Percentiles rank a stretch among this genome's conserved stretches.
phyloP scores from a whole-genome alignment of 1,140 invertebrate species.

The Coboldia fuscipes region DNA sequence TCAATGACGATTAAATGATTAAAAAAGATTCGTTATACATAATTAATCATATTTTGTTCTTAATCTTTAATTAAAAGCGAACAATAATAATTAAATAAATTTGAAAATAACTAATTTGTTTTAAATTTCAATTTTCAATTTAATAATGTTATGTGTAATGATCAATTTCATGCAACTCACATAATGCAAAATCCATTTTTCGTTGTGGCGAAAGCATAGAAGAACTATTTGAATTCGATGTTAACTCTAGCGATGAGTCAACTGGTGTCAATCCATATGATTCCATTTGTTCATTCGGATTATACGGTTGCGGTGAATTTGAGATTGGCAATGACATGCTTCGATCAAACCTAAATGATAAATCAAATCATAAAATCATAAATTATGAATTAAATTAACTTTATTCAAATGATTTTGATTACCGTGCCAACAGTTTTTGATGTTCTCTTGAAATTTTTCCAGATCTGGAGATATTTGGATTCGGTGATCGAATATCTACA shows the following conservation, averaged over 20 bases:
- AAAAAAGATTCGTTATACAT: too few species aligned
- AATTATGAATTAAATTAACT: conserved; percentile 3
- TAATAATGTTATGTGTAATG: not conserved
- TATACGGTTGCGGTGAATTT: not conserved
- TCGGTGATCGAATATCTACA: conserved; percentile 26
- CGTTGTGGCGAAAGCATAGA: conserved; percentile 19
- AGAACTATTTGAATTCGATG: not conserved
- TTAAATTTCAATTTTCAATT: conserved; percentile 1
- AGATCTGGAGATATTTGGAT: too few species aligned
- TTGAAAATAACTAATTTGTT: too few species aligned
- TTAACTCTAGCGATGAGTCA: conserved; percentile 4
- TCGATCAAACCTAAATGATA: conserved; percentile 30
- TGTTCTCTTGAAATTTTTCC: conserved; percentile 11
- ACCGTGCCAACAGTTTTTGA: conserved; percentile 27
- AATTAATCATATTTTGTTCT: too few species aligned
- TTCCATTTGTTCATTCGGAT: not conserved
- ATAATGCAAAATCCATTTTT: conserved; percentile 45
- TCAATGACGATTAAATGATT: too few species aligned
- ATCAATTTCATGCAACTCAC: conserved; percentile 29
- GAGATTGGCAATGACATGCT: conserved; percentile 40
- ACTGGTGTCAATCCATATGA: conserved; percentile 2
- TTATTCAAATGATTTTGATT: conserved; percentile 5
- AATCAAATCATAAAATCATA: conserved; percentile 5
- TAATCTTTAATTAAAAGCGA: too few species aligned
- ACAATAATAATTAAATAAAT: too few species aligned